Evolutionary conservation across 2,797 vertebrate species (phyloP).

Genomic region (Phoebastria nigripes): DNA sequence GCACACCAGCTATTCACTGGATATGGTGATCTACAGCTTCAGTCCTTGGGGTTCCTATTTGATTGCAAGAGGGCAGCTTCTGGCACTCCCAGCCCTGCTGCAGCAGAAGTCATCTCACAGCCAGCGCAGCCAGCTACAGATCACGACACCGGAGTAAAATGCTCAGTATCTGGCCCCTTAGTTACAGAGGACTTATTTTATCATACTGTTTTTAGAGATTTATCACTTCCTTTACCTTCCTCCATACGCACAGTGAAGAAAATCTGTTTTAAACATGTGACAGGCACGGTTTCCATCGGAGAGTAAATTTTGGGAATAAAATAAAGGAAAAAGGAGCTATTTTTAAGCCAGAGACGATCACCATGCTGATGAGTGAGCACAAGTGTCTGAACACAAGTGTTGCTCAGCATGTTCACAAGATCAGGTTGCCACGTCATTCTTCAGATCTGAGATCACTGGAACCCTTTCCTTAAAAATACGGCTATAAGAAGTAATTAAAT

Average conservation of each 20-base stretch:
- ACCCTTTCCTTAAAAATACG: neutral
- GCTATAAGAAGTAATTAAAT: neutral
- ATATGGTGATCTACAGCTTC: neutral
- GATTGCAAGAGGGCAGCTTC: neutral
- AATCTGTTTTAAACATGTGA: slow-evolving; percentile 57
- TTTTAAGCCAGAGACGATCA: neutral
- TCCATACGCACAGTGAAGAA: neutral
- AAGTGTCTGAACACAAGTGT: neutral
- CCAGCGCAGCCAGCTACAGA: neutral
- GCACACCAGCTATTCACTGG: slow-evolving; percentile 4
- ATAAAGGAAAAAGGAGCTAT: neutral
- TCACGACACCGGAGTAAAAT: neutral
- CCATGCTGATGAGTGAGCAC: neutral
- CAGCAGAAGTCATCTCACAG: neutral
- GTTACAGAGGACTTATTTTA: neutral
- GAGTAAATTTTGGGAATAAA: neutral
- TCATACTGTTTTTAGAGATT: slow-evolving; percentile 27
- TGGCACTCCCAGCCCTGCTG: neutral
- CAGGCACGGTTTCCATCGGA: neutral
- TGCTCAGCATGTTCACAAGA: neutral
- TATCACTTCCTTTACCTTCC: slow-evolving; percentile 60
- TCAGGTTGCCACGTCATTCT: neutral
- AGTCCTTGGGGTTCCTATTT: neutral
- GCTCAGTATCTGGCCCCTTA: neutral
- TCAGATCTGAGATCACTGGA: neutral